Base-by-base conservation (phyloP, 2,888 invertebrate genomes). In the Phragmatobia fuliginosa region DNA sequence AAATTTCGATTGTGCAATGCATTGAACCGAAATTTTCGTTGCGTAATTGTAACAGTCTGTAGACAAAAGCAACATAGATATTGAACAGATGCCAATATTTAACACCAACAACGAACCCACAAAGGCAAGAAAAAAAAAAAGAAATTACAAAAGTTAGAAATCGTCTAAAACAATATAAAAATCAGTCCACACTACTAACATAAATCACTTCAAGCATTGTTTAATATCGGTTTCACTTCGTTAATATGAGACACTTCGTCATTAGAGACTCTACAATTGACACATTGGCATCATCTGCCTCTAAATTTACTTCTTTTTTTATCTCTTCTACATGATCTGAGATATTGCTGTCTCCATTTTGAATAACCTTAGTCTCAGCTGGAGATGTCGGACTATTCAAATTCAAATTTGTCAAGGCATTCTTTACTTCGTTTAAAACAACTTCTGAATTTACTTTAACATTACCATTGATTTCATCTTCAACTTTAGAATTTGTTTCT, bases 221-320 rank as follows among this genome's bases (percentile, higher is more conserved):
- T 81, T 21, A 76, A 74, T 38, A 87, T 84, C 2, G 85, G 78
- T 71, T 89, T 89, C 6, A 86, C 85, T 81, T 90, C 89, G 31
- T 81, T 81, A 71, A 86, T 77, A 61, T 86, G 85, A 14, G 87
- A 81, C 18, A 87, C 71, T 77, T 89, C 85, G 33, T 85, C 86
- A 68, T 85, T 83, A 77, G 68, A 18, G 72, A 73, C 71, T 80
- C 78, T 69, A 81, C 73, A 65, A 77, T 64, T 41, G 83, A 76
- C 59, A 71, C 67, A 62, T 82, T 83, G 52, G 45, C 72, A 65
- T 75, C 73, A 60, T 66, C 72, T 36, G 75, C 79, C 21, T 79
- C 41, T n/a, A 63, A 67, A 41, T 73, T 67, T 21, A 66, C 28
- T 45, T 56, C 67, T 63, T 71, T 61, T 33, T n/a, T n/a, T 8